phyloP scores from a whole-genome alignment of 2,888 invertebrate genomes.

The Orchesella flavescens region DNA sequence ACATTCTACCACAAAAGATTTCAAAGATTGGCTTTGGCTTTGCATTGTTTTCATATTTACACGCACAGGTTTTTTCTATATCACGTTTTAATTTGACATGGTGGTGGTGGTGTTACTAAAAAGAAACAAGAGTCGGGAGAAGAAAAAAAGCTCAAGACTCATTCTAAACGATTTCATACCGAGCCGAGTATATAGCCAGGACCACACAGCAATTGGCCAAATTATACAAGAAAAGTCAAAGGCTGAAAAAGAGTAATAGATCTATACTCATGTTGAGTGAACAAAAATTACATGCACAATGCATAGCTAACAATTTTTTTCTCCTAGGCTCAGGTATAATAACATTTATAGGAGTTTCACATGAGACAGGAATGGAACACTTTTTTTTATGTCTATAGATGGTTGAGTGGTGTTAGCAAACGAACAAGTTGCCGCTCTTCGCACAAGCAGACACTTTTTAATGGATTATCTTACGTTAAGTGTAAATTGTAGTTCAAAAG shows the following conservation, averaged over 20 bases:
- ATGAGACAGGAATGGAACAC: constrained; percentile 25
- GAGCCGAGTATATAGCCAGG: too few relatives aligned
- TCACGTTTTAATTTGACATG: too few relatives aligned
- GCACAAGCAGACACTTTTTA: constrained; percentile 19
- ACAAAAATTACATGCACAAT: constrained; percentile 5
- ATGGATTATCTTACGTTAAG: constrained; percentile 39
- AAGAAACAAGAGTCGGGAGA: neutral
- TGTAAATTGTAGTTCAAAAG: constrained; percentile 29
- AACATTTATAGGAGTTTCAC: neutral
- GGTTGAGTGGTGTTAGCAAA: constrained; percentile 18
- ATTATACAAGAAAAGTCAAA: constrained; percentile 28
- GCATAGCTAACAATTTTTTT: constrained; percentile 19
- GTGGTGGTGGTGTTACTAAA: neutral
- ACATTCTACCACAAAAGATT: too few relatives aligned
- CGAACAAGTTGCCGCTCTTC: constrained; percentile 43
- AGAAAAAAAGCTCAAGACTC: constrained; percentile 9
- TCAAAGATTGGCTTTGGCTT: too few relatives aligned
- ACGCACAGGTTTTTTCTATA: too few relatives aligned
- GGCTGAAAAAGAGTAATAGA: constrained; percentile 31
- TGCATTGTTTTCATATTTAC: too few relatives aligned
- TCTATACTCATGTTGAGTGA: constrained; percentile 14
- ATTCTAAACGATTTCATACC: too few relatives aligned
- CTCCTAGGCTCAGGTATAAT: constrained; percentile 1
- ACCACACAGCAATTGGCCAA: constrained; percentile 55
- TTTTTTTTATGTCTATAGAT: constrained; percentile 17